Percentiles rank a stretch among this genome's conserved stretches.
Evolutionary conservation across 2,113 vertebrate species (phyloP).

Genomic region (Synchiropus splendidus): DNA sequence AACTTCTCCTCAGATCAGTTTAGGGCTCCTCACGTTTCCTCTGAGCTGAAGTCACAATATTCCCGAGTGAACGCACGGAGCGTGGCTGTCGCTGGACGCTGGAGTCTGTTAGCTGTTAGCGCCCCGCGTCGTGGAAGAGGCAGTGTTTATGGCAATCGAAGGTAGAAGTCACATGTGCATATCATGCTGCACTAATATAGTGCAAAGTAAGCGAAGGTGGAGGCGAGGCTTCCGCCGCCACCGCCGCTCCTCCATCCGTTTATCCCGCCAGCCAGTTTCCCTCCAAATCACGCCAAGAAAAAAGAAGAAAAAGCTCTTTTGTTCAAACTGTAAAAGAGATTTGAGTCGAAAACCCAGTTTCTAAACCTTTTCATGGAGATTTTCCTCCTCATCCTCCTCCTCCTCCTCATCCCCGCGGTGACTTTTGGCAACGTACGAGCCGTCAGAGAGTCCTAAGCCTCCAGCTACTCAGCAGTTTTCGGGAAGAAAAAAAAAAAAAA

Average conservation of each 20-base stretch:
- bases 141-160: slow-evolving; percentile 84
- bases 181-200: slow-evolving; percentile 99
- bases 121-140: slow-evolving; percentile 66
- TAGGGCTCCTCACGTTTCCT: no score
- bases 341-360: slow-evolving; percentile 52
- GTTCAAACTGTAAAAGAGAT: slow-evolving; percentile 51
- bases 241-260: slow-evolving; percentile 66
- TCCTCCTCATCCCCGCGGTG: slow-evolving; percentile 44
- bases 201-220: slow-evolving; percentile 82
- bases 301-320: slow-evolving; percentile 43
- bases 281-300: slow-evolving; percentile 54
- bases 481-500: slow-evolving; percentile 29
- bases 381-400: slow-evolving; percentile 31
- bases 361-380: slow-evolving; percentile 62
- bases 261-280: slow-evolving; percentile 55
- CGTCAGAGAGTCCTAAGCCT: slow-evolving; percentile 51
- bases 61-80: no score
- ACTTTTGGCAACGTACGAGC: slow-evolving; percentile 59
- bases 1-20: no score
- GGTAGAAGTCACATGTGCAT: slow-evolving; percentile 84
- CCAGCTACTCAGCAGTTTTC: slow-evolving; percentile 51
- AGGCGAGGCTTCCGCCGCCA: slow-evolving; percentile 65
- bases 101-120: no score
- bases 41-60: no score
- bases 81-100: no score